Conservation (phyloP, 2,797 vertebrate genomes). For the Sebastes oblongus region DNA sequence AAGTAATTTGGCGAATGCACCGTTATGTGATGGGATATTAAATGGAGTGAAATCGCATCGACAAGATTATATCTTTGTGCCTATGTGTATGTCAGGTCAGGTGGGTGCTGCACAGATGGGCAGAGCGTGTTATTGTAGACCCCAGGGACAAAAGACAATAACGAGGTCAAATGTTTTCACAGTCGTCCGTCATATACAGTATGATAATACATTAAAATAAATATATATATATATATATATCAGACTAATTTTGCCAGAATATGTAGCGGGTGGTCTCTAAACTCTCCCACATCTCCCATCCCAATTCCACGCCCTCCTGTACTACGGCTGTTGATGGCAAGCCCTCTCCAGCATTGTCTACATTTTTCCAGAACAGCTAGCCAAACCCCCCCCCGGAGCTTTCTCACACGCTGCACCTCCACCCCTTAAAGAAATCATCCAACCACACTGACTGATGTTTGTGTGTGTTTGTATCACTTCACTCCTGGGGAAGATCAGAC, state of each 20-base stretch:
- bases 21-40: conserved; percentile 59
- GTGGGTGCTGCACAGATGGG: conserved; percentile 29
- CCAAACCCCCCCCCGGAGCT: conserved; percentile 32
- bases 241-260: neutral
- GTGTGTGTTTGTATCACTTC: conserved; percentile 47
- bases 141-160: neutral
- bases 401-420: conserved; percentile 23
- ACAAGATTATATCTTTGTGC: conserved; percentile 53
- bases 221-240: neutral
- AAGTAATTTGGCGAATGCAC: conserved; percentile 61
- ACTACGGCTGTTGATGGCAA: conserved; percentile 41
- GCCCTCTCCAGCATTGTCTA: conserved; percentile 34
- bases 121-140: conserved; percentile 5
- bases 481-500: conserved; percentile 43
- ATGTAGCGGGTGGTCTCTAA: conserved; percentile 27
- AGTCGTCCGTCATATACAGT: neutral
- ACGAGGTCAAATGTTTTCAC: neutral
- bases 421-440: neutral
- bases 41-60: conserved; percentile 47
- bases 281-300: conserved; percentile 5
- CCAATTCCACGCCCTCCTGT: conserved; percentile 23
- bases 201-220: neutral
- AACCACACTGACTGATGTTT: conserved; percentile 35
- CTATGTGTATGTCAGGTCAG: neutral
- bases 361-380: conserved; percentile 48